Evolutionary conservation across 2,113 vertebrate species (phyloP).

Genomic region (Phodopus roborovskii): DNA sequence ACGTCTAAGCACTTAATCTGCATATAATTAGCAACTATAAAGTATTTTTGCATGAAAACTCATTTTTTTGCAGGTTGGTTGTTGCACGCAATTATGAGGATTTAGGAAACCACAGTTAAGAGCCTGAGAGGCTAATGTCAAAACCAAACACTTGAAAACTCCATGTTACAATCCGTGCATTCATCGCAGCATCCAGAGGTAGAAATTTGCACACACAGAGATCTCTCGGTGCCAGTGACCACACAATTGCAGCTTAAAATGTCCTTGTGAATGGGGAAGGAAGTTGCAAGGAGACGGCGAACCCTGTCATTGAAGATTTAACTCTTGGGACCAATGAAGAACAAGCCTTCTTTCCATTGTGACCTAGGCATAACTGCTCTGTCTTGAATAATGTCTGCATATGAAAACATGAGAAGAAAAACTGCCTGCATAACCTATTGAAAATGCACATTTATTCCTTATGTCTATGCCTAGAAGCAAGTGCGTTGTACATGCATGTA

Average conservation of each 20-base stretch:
- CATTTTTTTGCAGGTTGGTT: neutral
- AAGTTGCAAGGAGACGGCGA: neutral
- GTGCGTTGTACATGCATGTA: neutral
- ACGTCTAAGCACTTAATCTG: neutral
- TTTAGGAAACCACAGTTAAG: neutral
- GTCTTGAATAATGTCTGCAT: neutral
- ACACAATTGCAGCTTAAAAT: conserved; percentile 38
- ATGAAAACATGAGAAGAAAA: neutral
- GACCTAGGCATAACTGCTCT: neutral
- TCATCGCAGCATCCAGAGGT: neutral
- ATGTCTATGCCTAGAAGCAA: neutral
- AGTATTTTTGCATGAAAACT: neutral
- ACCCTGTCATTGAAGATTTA: conserved; percentile 30
- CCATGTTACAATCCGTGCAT: neutral
- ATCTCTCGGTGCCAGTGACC: neutral
- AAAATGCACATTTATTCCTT: neutral
- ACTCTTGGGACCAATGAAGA: neutral
- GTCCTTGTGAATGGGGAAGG: neutral
- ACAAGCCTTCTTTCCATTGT: neutral
- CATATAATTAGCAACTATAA: neutral
- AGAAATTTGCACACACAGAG: neutral
- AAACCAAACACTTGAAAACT: neutral
- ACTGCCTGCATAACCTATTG: neutral
- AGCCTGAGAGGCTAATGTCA: neutral
- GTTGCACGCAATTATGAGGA: neutral